Conservation (phyloP, 37 sponge, comb jelly and placozoan species). For the Halichondria panicea region DNA sequence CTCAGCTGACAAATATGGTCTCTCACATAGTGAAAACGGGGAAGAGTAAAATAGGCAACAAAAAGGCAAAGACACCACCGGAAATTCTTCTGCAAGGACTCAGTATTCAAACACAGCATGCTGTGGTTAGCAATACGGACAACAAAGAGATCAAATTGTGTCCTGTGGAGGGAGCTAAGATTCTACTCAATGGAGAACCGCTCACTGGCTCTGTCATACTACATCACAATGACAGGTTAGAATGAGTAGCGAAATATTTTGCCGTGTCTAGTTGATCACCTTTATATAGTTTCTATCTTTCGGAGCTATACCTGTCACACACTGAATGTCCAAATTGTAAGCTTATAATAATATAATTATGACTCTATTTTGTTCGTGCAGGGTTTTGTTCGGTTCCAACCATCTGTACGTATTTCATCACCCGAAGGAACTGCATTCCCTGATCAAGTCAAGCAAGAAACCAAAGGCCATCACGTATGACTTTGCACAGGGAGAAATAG, state of each 20-base stretch:
- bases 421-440: slow-evolving; percentile 58
- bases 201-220: slow-evolving; percentile 27
- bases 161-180: slow-evolving; percentile 34
- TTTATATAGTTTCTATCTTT: too few relatives aligned
- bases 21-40: slow-evolving; percentile 42
- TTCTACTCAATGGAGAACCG: slow-evolving; percentile 60
- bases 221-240: slow-evolving; percentile 74
- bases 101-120: slow-evolving; percentile 66
- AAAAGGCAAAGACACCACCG: slow-evolving; percentile 9
- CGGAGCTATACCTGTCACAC: neutral
- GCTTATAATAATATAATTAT: too few relatives aligned
- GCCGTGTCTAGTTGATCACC: too few relatives aligned
- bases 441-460: slow-evolving; percentile 25
- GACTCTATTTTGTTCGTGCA: too few relatives aligned
- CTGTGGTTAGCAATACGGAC: slow-evolving; percentile 30
- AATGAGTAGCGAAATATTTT: neutral
- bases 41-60: slow-evolving; percentile 2
- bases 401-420: slow-evolving; percentile 82
- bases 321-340: too few relatives aligned
- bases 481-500: slow-evolving; percentile 71
- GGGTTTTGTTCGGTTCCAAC: slow-evolving; percentile 61
- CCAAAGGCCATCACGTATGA: slow-evolving; percentile 65
- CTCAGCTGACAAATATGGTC: slow-evolving; percentile 68
- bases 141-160: slow-evolving; percentile 19
- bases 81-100: slow-evolving; percentile 68